These are phyloP conservation scores for Deroptyus accipitrinus DNA, from an alignment of 2,113 vertebrate species.

Conservation along the genomic window DNA sequence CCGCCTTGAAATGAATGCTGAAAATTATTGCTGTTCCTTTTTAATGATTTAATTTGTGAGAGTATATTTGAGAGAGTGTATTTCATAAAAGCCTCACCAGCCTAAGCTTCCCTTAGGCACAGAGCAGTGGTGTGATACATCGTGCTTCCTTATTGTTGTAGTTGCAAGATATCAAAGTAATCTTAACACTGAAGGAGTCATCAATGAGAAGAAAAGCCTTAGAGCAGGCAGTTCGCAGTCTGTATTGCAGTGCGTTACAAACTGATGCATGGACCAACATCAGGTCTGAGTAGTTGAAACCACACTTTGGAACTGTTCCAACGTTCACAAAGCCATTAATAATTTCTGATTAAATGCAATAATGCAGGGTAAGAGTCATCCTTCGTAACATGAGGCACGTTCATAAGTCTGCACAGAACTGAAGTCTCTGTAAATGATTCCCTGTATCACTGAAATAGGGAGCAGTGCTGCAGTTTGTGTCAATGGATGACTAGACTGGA, in stretches of 20 bases:
- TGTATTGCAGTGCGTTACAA: background rate
- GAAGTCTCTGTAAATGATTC: too few relatives aligned
- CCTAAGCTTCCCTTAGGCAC: background rate
- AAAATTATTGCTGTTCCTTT: background rate
- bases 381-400: background rate
- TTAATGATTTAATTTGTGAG: background rate
- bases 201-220: background rate
- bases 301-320: background rate
- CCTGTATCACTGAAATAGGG: background rate
- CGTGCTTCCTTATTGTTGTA: background rate
- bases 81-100: background rate
- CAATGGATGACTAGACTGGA: background rate
- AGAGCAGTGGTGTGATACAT: background rate
- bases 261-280: background rate
- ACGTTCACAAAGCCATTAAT: background rate
- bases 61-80: background rate
- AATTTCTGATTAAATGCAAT: background rate
- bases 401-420: background rate
- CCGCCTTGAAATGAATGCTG: background rate
- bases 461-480: background rate
- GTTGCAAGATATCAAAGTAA: background rate
- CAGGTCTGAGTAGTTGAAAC: background rate
- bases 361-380: background rate
- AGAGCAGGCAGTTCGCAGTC: background rate
- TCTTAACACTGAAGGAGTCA: background rate